phyloP scores from a whole-genome alignment of 2,797 vertebrate species.

The Melanotaenia boesemani region DNA sequence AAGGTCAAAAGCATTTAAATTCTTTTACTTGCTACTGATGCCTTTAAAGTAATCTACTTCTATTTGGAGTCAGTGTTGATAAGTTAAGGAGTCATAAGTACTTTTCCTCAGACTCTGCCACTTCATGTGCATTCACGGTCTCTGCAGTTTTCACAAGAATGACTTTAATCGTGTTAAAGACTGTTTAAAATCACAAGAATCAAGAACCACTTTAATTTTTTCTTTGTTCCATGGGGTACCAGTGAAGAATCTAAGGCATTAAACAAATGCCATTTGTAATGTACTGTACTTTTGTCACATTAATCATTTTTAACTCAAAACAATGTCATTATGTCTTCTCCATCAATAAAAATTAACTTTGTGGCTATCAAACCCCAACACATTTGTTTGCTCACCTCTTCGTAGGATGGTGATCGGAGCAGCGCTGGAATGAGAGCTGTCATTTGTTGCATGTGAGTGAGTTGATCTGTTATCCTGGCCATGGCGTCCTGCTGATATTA shows the following conservation, averaged over 20 bases:
- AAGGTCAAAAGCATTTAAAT: constrained; percentile 11
- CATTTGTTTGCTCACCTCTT: constrained; percentile 65
- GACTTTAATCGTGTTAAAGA: not conserved
- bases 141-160: not conserved
- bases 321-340: not conserved
- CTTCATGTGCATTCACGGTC: not conserved
- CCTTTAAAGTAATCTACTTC: not conserved
- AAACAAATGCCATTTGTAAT: not conserved
- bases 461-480: constrained; percentile 66
- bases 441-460: constrained; percentile 34
- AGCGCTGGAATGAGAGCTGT: constrained; percentile 77
- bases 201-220: not conserved
- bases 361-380: not conserved
- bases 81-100: not conserved
- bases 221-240: not conserved
- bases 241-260: not conserved
- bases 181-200: not conserved
- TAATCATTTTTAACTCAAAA: too few relatives aligned
- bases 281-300: not conserved
- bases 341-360: constrained; percentile 15
- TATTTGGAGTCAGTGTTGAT: not conserved
- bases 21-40: not conserved
- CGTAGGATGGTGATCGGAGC: constrained; percentile 84
- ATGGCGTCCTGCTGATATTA: constrained; percentile 23
- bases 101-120: not conserved